phyloP scores from a whole-genome alignment of 2,113 vertebrate species.

The Sinocyclocheilus maitianheensis region DNA sequence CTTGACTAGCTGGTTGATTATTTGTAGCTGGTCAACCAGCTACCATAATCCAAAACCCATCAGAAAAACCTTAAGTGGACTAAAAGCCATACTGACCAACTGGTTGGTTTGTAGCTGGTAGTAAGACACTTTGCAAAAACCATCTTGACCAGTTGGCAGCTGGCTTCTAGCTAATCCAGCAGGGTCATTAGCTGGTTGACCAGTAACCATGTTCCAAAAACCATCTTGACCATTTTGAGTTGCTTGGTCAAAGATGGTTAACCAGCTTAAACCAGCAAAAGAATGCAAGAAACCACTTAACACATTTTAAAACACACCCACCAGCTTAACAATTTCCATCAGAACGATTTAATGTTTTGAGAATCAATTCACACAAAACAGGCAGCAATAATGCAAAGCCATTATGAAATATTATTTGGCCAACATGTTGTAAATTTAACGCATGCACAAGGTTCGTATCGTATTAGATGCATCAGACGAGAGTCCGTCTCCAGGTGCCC shows the following conservation, averaged over 20 bases:
- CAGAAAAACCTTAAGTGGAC: neutral
- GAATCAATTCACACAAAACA: neutral
- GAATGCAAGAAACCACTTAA: neutral
- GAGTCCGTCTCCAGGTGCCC: slow-evolving; percentile 38
- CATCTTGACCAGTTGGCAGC: neutral
- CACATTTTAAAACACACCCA: neutral
- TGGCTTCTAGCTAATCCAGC: neutral
- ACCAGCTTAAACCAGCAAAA: neutral
- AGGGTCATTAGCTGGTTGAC: neutral
- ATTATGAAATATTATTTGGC: neutral
- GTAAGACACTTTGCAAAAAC: neutral
- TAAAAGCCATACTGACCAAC: neutral
- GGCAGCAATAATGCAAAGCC: neutral
- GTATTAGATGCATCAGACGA: neutral
- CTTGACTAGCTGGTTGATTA: neutral
- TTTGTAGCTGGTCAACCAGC: neutral
- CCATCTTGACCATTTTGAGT: neutral
- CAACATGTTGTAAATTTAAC: neutral
- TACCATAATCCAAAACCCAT: neutral
- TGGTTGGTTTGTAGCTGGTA: neutral
- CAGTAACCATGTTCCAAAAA: neutral
- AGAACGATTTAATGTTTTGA: neutral
- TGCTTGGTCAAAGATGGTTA: neutral
- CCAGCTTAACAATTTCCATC: neutral
- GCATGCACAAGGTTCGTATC: neutral